Base-by-base conservation (phyloP, 1,140 invertebrate species). In the Apis cerana region DNA sequence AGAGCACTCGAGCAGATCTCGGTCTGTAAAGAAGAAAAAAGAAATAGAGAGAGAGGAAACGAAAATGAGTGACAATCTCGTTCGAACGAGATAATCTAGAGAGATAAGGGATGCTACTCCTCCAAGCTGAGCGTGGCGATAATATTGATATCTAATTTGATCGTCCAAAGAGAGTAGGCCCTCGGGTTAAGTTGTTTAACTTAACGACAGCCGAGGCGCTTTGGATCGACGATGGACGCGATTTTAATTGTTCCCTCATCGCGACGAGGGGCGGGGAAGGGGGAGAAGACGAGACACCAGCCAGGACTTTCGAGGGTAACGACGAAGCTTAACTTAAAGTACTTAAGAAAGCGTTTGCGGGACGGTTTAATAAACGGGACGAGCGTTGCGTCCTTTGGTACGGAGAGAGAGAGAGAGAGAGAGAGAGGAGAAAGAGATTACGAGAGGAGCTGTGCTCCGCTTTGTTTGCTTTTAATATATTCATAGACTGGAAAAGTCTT, bases 1-100 rank as follows among this genome's bases (percentile, higher is more conserved):
- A 99, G 94, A 23, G 98, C 97, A 88, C 97, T 97, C 64, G 97
- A 97, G 92, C 97, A 98, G 67, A 99, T 96, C 93, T 99, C 98
- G 84, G 96, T 96, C 98, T 99, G 96, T 15, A 70, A 54, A 10
- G 50, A 5, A 7, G 19, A 7, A 23, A 19, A 50, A 10, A 43
- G 2, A 11, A 61, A n/a, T 12, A 1, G 3, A n/a, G 2, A 21
- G 10, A 19, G 11, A 27, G 27, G 1, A 27, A 27, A 27, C 10
- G 11, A 21, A 8, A 12, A 8, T 9, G 19, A 27, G 33, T 0
- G 33, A 33, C 33, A 33, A 33, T 33, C 33, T 33, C 33, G 33
- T 33, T 27, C 27, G 27, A 27, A 27, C 33, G 27, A 27, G 27
- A 27, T 27, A 27, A 27, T 27, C 27, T 27, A 27, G 27, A 2